Conservation (phyloP, 37 sponge, comb jelly and placozoan species). For the Haliclona indistincta region DNA sequence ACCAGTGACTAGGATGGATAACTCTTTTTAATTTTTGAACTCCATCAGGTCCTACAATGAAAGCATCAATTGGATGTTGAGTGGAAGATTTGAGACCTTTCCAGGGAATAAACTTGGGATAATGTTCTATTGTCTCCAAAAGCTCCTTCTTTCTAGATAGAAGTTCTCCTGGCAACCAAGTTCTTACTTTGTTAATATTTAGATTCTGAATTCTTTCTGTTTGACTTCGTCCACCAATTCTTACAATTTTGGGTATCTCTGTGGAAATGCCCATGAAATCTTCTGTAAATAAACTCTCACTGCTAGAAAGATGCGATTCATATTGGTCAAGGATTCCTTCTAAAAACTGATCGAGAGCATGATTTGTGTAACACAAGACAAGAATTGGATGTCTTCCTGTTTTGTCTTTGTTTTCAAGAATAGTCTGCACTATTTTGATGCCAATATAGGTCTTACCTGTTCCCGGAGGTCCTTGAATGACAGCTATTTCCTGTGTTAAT, state of each 20-base stretch:
- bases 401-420: constrained; percentile 49
- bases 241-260: constrained; percentile 36
- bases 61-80: neutral
- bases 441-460: constrained; percentile 98
- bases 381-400: constrained; percentile 66
- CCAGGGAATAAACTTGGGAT: neutral
- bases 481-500: constrained; percentile 78
- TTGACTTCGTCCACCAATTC: constrained; percentile 85
- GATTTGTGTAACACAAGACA: constrained; percentile 91
- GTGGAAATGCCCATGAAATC: constrained; percentile 29
- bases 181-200: constrained; percentile 19
- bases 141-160: neutral
- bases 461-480: constrained; percentile 98
- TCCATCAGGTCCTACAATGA: neutral
- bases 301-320: no score
- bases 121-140: neutral
- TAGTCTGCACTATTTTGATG: constrained; percentile 68
- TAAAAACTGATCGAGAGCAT: constrained; percentile 96
- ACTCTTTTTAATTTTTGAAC: neutral
- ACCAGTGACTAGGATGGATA: neutral
- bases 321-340: constrained; percentile 58
- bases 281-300: constrained; percentile 39
- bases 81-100: neutral
- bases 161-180: neutral
- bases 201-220: constrained; percentile 54